A percentile compares a stretch with the other conserved stretches of the same genome.
Evolutionary conservation across 2,113 vertebrate genomes (phyloP).

Genomic region (Vicugna pacos): DNA sequence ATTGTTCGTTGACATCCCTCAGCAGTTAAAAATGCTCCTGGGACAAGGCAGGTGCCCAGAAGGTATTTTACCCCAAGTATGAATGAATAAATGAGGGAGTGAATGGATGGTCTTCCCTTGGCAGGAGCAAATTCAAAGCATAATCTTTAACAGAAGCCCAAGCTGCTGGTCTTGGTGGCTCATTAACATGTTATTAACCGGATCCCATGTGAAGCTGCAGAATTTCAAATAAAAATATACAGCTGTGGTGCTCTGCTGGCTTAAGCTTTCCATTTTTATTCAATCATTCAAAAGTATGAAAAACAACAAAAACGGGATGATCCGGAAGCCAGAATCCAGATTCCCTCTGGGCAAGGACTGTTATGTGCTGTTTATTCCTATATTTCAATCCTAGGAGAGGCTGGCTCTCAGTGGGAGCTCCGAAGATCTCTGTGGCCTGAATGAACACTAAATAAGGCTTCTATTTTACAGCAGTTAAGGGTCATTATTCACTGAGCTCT

Average conservation of each 20-base stretch:
- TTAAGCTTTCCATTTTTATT: background rate
- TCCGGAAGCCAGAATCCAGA: background rate
- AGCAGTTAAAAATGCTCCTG: background rate
- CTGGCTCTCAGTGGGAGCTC: background rate
- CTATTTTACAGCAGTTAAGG: background rate
- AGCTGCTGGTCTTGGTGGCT: background rate
- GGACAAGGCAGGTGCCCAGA: background rate
- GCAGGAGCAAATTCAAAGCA: background rate
- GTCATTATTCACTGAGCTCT: background rate
- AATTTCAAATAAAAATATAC: background rate
- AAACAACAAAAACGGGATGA: background rate
- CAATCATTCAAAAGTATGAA: background rate
- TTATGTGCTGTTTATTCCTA: background rate
- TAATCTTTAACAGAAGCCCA: background rate
- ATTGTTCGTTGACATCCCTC: background rate
- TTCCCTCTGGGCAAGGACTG: background rate
- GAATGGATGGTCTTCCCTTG: background rate
- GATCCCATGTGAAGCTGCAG: background rate
- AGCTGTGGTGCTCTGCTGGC: background rate
- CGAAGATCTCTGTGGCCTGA: background rate
- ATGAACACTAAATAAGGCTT: background rate
- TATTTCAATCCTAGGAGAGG: background rate
- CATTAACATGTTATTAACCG: background rate
- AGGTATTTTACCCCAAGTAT: background rate
- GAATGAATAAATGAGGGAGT: background rate